Evolutionary conservation across 2,797 vertebrate species (phyloP).

Genomic region (Phrynocephalus forsythii): DNA sequence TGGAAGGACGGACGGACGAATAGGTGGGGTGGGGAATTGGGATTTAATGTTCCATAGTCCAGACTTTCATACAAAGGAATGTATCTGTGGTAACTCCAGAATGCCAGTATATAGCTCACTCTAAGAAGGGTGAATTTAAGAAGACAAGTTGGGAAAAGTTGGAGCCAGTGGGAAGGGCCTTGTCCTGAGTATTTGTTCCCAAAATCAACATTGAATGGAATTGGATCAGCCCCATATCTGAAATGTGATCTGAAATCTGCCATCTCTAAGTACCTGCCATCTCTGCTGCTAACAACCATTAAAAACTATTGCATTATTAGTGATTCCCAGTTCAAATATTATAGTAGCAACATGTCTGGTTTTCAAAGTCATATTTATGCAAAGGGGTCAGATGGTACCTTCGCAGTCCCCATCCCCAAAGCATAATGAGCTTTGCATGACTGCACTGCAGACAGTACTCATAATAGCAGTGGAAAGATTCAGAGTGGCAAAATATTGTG

Average conservation of each 20-base stretch:
- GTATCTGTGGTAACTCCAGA: background rate
- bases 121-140: background rate
- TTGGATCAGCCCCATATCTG: background rate
- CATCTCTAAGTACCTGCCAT: background rate
- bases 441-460: background rate
- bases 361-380: constrained; percentile 10
- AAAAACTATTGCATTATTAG: background rate
- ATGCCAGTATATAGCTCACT: background rate
- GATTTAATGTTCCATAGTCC: constrained; percentile 65
- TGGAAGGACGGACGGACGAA: too few relatives aligned
- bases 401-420: background rate
- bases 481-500: background rate
- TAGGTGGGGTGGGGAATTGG: constrained; percentile 15
- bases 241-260: background rate
- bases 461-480: background rate
- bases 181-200: background rate
- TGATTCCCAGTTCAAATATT: background rate
- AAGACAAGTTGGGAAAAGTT: background rate
- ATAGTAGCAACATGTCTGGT: background rate
- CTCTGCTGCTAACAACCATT: background rate
- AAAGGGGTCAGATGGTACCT: background rate
- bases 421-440: background rate
- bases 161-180: too few relatives aligned
- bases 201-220: background rate
- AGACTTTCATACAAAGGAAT: constrained; percentile 53